These are phyloP conservation scores for Drosophila koepferae DNA, from an alignment of 2,888 invertebrate species.

Conservation along the genomic window DNA sequence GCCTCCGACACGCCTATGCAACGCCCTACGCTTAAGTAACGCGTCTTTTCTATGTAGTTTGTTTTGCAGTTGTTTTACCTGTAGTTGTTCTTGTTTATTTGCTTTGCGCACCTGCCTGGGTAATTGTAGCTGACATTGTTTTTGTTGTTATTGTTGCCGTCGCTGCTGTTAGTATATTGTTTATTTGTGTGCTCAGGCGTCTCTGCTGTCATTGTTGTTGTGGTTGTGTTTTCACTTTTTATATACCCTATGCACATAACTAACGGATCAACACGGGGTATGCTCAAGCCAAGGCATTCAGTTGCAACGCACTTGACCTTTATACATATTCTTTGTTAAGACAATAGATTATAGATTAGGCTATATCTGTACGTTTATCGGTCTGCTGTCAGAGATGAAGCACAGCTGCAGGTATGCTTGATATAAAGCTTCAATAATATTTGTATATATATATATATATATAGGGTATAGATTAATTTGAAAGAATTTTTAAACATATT, in stretches of 20 bases:
- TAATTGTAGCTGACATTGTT: slow-evolving; percentile 61
- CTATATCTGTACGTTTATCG: background rate
- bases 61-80: slow-evolving; percentile 21
- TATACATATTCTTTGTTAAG: background rate
- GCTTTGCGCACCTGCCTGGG: slow-evolving; percentile 60
- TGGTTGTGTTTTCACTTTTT: slow-evolving; percentile 34
- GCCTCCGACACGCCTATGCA: slow-evolving; percentile 5
- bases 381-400: background rate
- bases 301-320: background rate
- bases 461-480: no score
- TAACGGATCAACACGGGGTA: background rate
- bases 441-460: background rate
- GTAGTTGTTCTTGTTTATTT: slow-evolving; percentile 41
- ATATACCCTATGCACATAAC: slow-evolving; percentile 4
- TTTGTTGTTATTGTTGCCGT: slow-evolving; percentile 22
- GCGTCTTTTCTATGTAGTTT: slow-evolving; percentile 51
- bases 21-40: slow-evolving; percentile 47
- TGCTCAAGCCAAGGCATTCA: background rate
- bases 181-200: slow-evolving; percentile 11
- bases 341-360: background rate
- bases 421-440: background rate
- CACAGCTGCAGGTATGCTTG: background rate
- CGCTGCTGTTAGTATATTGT: slow-evolving; percentile 32
- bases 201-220: slow-evolving; percentile 27
- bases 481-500: background rate